Evolutionary conservation across 2,888 invertebrate genomes (phyloP).

Genomic region (Hypena proboscidalis): DNA sequence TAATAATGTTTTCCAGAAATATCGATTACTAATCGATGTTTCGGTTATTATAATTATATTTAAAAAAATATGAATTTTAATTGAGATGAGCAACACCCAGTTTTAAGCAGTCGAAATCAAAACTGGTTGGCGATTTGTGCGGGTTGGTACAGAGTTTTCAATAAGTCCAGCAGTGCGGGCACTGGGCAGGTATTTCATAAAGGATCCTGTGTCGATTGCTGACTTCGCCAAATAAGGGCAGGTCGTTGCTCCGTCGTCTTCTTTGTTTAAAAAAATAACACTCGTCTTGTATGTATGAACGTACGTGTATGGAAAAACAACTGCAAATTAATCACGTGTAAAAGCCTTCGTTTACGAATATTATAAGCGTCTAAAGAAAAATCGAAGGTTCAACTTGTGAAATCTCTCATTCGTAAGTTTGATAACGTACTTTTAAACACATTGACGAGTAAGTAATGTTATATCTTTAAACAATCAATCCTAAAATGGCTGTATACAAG

Average conservation of each 20-base stretch:
- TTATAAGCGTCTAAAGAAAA: conserved; percentile 43
- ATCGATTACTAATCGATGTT: conserved; percentile 50
- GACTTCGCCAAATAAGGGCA: conserved; percentile 76
- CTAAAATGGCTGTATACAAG: conserved; percentile 3
- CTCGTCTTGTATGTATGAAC: conserved; percentile 58
- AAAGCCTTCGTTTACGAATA: conserved; percentile 54
- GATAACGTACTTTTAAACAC: not conserved
- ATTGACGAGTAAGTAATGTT: not conserved
- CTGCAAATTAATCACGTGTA: conserved; percentile 61
- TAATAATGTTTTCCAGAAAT: conserved; percentile 62
- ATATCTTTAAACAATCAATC: too few relatives aligned
- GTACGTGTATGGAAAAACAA: conserved; percentile 71
- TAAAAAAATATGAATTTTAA: conserved; percentile 11
- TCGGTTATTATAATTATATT: conserved; percentile 21
- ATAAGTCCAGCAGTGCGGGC: conserved; percentile 9
- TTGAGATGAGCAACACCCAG: conserved; percentile 8
- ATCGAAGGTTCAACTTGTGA: conserved; percentile 23
- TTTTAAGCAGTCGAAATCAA: conserved; percentile 3
- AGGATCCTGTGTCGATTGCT: conserved; percentile 53
- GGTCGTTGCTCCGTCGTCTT: conserved; percentile 70
- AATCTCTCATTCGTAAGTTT: conserved; percentile 15
- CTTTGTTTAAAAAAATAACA: conserved; percentile 79
- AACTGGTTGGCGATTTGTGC: conserved; percentile 1
- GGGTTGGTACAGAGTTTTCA: conserved; percentile 7
- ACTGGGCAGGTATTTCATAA: conserved; percentile 37